Base-by-base conservation (phyloP, 2,113 vertebrate species). In the Eulemur rufifrons region DNA sequence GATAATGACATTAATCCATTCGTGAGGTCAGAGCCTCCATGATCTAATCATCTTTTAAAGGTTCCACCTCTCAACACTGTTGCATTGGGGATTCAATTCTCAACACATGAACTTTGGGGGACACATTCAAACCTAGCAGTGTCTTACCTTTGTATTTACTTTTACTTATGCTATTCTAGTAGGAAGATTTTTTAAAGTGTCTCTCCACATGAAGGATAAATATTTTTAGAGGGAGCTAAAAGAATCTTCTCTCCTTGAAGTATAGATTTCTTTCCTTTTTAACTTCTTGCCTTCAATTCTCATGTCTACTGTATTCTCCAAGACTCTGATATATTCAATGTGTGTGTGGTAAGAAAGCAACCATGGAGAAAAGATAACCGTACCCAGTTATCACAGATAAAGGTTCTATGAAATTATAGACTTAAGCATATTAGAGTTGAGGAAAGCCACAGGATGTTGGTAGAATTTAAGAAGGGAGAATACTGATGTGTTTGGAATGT, bases 121-220 rank as follows among this genome's bases (percentile, higher is more conserved):
- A 76, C 42, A 76, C 27, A 0, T 76, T 76, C 73, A 76, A 47
- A 76, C 14, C 42, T 32, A 47, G 42, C 27, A 32, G 73, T 10
- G 7, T 76, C 34, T 88, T 52, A 93, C 29, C 27, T 87, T 90
- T 87, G 50, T 34, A 37, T 89, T 86, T 90, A 87, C 88, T 94
- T 96, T 94, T 69, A 86, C 21, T 29, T 66, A 83, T 11, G 23
- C 45, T 95, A 64, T 66, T 69, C 34, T 27, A 81, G 56, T 45
- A 80, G 37, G 56, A 54, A 90, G 27, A 78, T 29, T 82, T 95
- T 84, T 68, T 6, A 3, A 59, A 86, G 68, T 64, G 2, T 87
- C 50, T 95, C 56, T 95, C 42, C 23, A 91, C 66, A 54, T 73
- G 59, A 93, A 95, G 29, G 37, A 77, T 64, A 94, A 93, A 71